A percentile compares a stretch with the other conserved stretches of the same genome.
phyloP scores from a whole-genome alignment of 2,113 vertebrate species.

The Daboia siamensis region DNA sequence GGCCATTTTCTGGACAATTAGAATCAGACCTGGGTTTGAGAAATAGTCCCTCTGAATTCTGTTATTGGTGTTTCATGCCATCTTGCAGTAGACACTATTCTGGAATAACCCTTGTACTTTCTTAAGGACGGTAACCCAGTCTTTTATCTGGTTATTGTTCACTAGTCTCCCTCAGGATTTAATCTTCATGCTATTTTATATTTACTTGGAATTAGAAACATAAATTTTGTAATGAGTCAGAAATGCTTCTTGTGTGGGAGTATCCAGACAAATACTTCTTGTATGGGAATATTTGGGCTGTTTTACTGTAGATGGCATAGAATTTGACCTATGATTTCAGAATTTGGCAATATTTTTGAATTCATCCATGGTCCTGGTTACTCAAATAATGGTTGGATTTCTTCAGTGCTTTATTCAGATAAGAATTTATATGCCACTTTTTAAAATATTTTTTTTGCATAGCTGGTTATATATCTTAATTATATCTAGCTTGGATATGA shows the following conservation, averaged over 20 bases:
- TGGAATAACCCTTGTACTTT: background rate
- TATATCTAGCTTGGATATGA: background rate
- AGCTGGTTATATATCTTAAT: background rate
- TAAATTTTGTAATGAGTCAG: background rate
- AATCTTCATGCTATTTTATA: background rate
- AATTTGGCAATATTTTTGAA: background rate
- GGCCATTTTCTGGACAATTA: background rate
- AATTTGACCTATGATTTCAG: background rate
- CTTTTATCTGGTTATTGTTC: background rate
- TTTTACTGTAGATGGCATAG: background rate
- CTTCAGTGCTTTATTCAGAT: background rate
- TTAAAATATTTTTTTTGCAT: too few relatives aligned
- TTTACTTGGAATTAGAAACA: background rate
- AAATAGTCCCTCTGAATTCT: background rate
- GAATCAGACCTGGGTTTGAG: background rate
- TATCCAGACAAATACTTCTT: background rate
- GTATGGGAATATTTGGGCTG: background rate
- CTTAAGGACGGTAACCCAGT: background rate
- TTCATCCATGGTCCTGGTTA: background rate
- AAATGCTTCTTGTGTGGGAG: background rate
- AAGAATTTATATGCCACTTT: background rate
- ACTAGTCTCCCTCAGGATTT: background rate
- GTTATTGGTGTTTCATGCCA: background rate
- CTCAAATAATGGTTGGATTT: background rate
- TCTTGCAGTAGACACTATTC: background rate